Evolutionary conservation across 2,888 invertebrate species (phyloP).

Genomic region (Teleogryllus oceanicus): DNA sequence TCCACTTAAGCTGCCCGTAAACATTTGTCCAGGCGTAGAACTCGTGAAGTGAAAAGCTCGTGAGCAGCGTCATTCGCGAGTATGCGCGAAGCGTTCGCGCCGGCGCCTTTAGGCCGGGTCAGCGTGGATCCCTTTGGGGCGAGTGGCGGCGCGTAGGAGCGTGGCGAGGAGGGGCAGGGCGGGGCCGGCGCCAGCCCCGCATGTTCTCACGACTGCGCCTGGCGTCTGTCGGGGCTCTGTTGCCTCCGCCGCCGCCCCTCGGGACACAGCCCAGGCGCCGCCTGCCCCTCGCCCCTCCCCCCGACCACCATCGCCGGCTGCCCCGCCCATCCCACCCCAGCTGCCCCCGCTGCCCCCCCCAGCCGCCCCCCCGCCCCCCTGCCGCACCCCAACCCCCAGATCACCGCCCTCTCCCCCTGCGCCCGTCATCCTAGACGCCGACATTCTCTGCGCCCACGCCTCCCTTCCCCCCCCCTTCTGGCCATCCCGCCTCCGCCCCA

Average conservation of each 20-base stretch:
- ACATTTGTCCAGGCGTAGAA: too few species aligned
- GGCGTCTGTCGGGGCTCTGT: background rate
- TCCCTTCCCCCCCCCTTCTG: background rate
- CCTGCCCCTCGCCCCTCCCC: background rate
- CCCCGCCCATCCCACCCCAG: background rate
- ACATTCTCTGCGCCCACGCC: too few species aligned
- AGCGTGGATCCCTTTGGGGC: too few species aligned
- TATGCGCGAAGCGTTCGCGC: too few species aligned
- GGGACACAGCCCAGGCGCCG: background rate
- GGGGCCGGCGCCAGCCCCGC: background rate
- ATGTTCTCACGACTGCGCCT: background rate
- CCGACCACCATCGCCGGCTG: background rate
- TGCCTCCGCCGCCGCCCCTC: background rate
- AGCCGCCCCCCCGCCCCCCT: background rate
- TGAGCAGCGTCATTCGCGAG: too few species aligned
- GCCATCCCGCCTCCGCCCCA: too few species aligned
- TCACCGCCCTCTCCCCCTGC: background rate
- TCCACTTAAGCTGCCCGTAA: too few species aligned
- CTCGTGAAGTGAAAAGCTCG: too few species aligned
- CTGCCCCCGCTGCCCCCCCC: background rate
- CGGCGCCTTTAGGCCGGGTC: too few species aligned
- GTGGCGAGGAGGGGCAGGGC: background rate
- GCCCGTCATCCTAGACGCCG: background rate
- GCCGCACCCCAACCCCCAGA: background rate
- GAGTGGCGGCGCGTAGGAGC: background rate